Conservation (phyloP, 2,888 invertebrate species). For the Tenthredo scrophulariae region DNA sequence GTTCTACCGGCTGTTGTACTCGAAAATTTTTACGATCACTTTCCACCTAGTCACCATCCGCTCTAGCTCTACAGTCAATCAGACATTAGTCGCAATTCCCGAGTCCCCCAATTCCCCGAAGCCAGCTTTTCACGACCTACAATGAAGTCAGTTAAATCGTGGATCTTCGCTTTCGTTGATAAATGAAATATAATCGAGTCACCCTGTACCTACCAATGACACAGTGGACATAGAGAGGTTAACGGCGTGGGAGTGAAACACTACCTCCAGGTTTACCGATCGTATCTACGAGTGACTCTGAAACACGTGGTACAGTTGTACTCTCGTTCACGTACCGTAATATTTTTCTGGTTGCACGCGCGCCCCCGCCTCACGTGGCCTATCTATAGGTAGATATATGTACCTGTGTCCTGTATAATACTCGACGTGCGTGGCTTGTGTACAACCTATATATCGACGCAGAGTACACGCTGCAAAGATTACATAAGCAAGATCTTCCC, state of each 20-base stretch:
- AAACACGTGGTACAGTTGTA: conserved; percentile 54
- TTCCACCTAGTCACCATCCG: not conserved
- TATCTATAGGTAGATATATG: not conserved
- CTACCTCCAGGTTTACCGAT: conserved; percentile 44
- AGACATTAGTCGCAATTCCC: not conserved
- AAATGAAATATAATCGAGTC: not conserved
- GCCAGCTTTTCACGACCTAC: not conserved
- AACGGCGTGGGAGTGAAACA: conserved; percentile 50
- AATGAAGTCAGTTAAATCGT: not conserved
- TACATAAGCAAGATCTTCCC: conserved; percentile 42
- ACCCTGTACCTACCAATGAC: conserved; percentile 32
- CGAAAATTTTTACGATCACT: conserved; percentile 4
- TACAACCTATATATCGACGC: conserved; percentile 11
- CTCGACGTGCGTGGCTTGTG: not conserved
- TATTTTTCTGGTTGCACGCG: conserved; percentile 25
- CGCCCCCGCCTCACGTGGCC: conserved; percentile 36
- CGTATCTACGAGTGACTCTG: conserved; percentile 50
- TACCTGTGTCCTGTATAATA: conserved; percentile 17
- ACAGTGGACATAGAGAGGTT: conserved; percentile 50
- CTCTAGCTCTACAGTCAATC: not conserved
- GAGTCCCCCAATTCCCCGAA: not conserved
- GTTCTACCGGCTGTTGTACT: not conserved
- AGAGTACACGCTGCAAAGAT: not conserved
- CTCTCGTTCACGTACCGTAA: conserved; percentile 35
- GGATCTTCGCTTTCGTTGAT: not conserved